Evolutionary conservation across 2,113 vertebrate genomes (phyloP), one percentile per base, ranked within the genome.

Genomic region (Cochlearius cochlearius): DNA sequence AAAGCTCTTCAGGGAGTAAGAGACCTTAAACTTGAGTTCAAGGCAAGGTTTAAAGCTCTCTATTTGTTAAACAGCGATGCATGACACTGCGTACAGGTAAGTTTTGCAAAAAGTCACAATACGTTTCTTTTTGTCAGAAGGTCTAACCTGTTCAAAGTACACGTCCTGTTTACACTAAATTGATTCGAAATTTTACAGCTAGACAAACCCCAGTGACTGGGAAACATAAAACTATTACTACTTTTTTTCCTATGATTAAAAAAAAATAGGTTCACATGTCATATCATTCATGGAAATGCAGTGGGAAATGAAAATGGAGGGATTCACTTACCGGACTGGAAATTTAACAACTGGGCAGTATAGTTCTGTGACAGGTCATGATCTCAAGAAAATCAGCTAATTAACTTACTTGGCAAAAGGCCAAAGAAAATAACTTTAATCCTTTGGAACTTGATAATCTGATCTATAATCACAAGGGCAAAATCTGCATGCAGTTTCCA

Each of bases 401-500:
- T 92, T 90, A 94, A 85, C 53, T 76, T 72, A 64, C 30, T 75
- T 88, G 74, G 66, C 36, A 45, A 66, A 56, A 13, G 39, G 53
- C 73, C 92, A 94, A 94, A 47, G 66, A 93, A 91, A 94, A 93
- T 56, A 90, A 81, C 77, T 89, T 72, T 64, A 96, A 82, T 85
- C 77, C 74, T 94, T 78, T 93, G 77, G 94, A 95, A 85, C 9
- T 63, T 64, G 87, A 93, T 94, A 90, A 97, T 95, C 92, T 53
- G 30, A 96, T 82, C 85, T 89, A 68, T 60, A 91, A 88, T 59
- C 82, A 73, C 58, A 88, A 90, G 38, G 74, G 84, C 58, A 95
- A 96, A 93, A 96, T 85, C 49, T 12, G 10, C 62, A 73, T 45
- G 68, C 53, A 79, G 3, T 79, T 92, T 95, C 74, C 82, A 88